Base-by-base conservation (phyloP, 2,888 invertebrate genomes). In the Drosophila picticornis region DNA sequence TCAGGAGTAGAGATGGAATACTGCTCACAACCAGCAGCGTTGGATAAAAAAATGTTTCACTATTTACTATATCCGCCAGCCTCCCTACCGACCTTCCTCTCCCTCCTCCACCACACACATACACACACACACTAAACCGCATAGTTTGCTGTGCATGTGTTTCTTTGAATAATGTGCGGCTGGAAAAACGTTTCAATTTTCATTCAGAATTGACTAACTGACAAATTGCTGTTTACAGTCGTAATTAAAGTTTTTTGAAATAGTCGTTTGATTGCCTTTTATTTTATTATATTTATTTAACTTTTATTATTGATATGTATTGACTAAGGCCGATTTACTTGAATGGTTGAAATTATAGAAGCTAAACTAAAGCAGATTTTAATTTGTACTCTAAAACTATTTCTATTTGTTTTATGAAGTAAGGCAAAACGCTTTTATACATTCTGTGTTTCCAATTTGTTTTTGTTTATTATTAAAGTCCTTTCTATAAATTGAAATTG, bases 111-210 rank as follows among this genome's bases (percentile, higher is more conserved):
- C 1, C 40, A n/a, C 38, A 19, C 38, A 13, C 2, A 4, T 13
- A n/a, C 38, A 16, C 40, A 27, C 16, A 9, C 31, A 5, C 10
- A 34, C 22, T n/a, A 13, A 53, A 38, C 52, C 66, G 29, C 66
- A 67, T 40, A 9, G 27, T 36, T 61, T 3, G 43, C 22, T 32
- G 48, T 48, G 38, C 31, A 19, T 19, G 19, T 36, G 36, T 46
- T 63, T 34, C 48, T 60, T 40, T 68, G 67, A 65, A 40, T 62
- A 70, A 66, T 67, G 65, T 51, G 51, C 36, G 75, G 65, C 22
- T 59, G 36, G 10, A 16, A 63, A 62, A 75, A 52, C 59, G 50
- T 43, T 75, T 75, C 57, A 63, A 67, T 67, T 61, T 50, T 46
- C 27, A 72, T 75, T 71, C 32, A 13, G 13, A 32, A 51, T 57